phyloP scores from a whole-genome alignment of 2,113 vertebrate genomes.

The Pluvianellus socialis region DNA sequence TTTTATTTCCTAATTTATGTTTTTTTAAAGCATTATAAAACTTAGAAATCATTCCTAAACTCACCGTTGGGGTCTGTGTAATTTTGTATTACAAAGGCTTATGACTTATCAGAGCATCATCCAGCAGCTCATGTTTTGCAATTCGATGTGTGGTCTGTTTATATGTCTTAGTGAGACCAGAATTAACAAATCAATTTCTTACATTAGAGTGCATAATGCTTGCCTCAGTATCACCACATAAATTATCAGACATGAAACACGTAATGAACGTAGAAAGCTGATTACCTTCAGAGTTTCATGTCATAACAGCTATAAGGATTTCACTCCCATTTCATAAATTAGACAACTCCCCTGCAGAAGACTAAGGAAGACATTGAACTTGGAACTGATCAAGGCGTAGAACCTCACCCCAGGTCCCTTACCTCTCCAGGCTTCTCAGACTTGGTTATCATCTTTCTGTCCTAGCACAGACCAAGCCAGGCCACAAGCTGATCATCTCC shows the following conservation, averaged over 20 bases:
- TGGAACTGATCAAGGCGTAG: neutral
- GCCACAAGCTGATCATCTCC: neutral
- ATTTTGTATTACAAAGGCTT: neutral
- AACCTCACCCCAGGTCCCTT: neutral
- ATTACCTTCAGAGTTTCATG: fast-evolving
- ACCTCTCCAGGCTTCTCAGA: neutral
- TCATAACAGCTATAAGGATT: neutral
- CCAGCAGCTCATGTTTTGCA: neutral
- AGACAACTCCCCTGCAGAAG: neutral
- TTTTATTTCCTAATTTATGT: neutral
- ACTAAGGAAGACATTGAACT: neutral
- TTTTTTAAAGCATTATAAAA: neutral
- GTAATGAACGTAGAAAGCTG: neutral
- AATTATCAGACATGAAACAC: neutral
- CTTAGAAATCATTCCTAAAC: neutral
- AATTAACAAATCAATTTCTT: neutral
- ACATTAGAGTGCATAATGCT: neutral
- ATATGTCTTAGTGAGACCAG: neutral
- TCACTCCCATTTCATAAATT: neutral
- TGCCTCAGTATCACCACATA: neutral
- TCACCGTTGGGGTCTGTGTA: fast-evolving
- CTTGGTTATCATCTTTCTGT: neutral
- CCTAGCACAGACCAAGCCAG: neutral
- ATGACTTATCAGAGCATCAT: neutral
- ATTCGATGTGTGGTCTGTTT: neutral